These are phyloP conservation scores for Helostoma temminkii DNA, from an alignment of 2,797 vertebrate genomes.

Conservation along the genomic window DNA sequence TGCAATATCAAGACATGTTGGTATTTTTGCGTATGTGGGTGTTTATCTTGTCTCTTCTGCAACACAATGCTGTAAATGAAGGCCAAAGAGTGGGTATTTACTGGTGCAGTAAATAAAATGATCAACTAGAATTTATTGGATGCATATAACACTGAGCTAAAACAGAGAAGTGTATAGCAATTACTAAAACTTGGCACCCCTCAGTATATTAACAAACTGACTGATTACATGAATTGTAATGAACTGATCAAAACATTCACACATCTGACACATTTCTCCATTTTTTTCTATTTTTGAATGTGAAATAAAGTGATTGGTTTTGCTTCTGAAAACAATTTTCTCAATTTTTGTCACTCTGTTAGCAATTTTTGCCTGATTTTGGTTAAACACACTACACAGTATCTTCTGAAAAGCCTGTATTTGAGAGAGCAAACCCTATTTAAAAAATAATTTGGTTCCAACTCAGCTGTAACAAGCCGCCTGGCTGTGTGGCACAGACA, in stretches of 20 bases:
- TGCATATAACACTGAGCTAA: background rate
- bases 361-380: background rate
- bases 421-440: background rate
- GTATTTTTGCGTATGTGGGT: conserved; percentile 6
- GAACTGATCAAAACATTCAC: background rate
- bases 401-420: background rate
- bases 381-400: background rate
- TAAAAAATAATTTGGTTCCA: background rate
- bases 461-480: too few relatives aligned
- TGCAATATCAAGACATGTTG: background rate
- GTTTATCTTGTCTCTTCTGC: background rate
- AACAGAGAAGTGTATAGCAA: background rate
- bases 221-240: background rate
- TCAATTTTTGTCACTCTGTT: background rate
- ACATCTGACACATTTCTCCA: background rate
- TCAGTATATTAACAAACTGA: background rate
- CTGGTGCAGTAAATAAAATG: background rate
- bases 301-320: background rate
- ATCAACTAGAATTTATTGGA: background rate
- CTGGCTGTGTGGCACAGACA: too few relatives aligned
- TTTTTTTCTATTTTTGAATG: background rate
- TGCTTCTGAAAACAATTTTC: background rate
- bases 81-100: background rate
- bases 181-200: background rate
- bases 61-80: background rate